Evolutionary conservation across 2,888 invertebrate species (phyloP).

Genomic region (Adelphocoris suturalis): DNA sequence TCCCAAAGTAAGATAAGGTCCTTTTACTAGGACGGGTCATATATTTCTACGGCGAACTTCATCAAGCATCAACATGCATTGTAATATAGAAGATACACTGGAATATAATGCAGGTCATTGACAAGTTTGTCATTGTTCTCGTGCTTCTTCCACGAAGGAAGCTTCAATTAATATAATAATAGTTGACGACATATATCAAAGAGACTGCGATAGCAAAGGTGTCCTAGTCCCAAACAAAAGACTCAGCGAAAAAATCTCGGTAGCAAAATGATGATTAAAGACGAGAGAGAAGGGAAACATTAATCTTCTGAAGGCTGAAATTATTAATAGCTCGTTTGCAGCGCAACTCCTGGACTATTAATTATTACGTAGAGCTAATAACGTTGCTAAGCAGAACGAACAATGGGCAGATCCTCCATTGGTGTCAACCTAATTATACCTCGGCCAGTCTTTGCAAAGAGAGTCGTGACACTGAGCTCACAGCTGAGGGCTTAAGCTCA

Average conservation of each 20-base stretch:
- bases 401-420: neutral
- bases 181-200: neutral
- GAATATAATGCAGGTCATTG: too few species aligned
- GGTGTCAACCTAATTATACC: slow-evolving; percentile 25
- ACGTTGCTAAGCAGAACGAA: neutral
- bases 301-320: slow-evolving; percentile 11
- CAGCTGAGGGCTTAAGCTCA: neutral
- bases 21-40: too few species aligned
- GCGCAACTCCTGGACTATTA: neutral
- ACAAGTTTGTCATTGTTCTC: too few species aligned
- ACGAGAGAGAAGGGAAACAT: slow-evolving; percentile 7
- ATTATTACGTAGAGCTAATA: slow-evolving; percentile 1
- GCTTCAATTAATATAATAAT: too few species aligned
- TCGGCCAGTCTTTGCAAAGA: neutral
- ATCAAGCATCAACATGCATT: too few species aligned
- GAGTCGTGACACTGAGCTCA: neutral
- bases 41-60: too few species aligned
- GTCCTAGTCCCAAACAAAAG: neutral
- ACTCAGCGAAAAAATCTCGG: neutral
- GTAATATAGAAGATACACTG: too few species aligned
- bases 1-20: too few species aligned
- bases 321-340: slow-evolving; percentile 27
- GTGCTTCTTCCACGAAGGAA: too few species aligned
- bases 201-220: neutral
- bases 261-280: slow-evolving; percentile 16